phyloP scores from a whole-genome alignment of 1,140 invertebrate species.

The Drosophila gunungcola region DNA sequence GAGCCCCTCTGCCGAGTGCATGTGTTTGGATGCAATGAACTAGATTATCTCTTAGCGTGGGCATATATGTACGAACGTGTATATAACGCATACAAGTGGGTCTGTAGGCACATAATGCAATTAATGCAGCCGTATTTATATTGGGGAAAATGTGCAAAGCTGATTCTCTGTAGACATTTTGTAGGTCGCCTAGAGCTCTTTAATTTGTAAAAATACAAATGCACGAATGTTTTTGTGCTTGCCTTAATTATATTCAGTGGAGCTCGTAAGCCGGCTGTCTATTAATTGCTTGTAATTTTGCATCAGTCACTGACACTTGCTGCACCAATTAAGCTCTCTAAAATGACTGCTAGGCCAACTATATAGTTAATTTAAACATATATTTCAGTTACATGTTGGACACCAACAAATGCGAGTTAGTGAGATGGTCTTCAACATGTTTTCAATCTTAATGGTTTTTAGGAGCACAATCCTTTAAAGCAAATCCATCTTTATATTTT shows the following conservation, averaged over 20 bases:
- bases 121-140: constrained; percentile 49
- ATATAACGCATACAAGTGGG: constrained; percentile 8
- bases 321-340: background rate
- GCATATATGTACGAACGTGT: background rate
- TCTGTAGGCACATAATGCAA: constrained; percentile 46
- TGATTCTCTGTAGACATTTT: constrained; percentile 22
- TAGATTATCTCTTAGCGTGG: constrained; percentile 32
- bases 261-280: background rate
- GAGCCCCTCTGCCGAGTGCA: constrained; percentile 16
- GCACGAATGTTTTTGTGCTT: background rate
- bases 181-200: constrained; percentile 35
- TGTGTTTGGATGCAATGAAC: constrained; percentile 37
- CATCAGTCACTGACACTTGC: background rate
- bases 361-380: background rate
- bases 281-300: background rate
- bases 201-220: constrained; percentile 3
- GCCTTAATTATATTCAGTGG: background rate
- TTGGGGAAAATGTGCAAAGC: constrained; percentile 29
- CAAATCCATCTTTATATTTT: no score
- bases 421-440: background rate
- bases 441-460: no score
- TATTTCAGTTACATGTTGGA: background rate
- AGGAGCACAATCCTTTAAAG: no score
- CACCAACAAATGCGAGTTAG: background rate
- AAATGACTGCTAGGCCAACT: background rate